A percentile compares a stretch with the other conserved stretches of the same genome.
Evolutionary conservation across 2,888 invertebrate genomes (phyloP).

Genomic region (Gordius sp.): DNA sequence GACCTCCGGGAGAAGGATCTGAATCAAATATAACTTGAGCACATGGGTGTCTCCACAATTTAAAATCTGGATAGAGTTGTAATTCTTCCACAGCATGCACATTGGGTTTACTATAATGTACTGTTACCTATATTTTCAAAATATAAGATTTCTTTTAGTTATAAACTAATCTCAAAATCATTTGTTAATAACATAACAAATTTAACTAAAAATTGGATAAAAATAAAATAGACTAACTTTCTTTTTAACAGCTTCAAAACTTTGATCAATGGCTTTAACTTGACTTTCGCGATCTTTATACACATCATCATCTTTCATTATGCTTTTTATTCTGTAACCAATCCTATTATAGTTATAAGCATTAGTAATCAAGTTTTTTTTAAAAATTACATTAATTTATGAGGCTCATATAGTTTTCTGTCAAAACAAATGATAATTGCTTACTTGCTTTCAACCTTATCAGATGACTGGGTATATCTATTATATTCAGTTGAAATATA

Average conservation of each 20-base stretch:
- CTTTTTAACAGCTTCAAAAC: conserved; percentile 63
- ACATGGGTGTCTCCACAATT: conserved; percentile 58
- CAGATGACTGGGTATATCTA: conserved; percentile 75
- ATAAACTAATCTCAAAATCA: too few relatives aligned
- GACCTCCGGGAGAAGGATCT: conserved; percentile 71
- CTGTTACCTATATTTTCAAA: conserved; percentile 28
- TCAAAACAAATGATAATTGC: conserved; percentile 15
- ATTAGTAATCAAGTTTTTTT: not conserved
- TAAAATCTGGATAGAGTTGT: conserved; percentile 75
- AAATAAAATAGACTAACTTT: conserved; percentile 26
- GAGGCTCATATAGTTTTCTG: not conserved
- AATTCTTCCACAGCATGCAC: conserved; percentile 64
- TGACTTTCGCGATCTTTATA: conserved; percentile 90
- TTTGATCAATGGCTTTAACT: conserved; percentile 83
- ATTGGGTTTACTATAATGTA: conserved; percentile 84
- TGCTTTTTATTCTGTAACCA: conserved; percentile 85
- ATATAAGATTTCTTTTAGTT: too few relatives aligned
- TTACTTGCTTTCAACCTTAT: conserved; percentile 80
- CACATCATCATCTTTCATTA: conserved; percentile 46
- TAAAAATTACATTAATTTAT: too few relatives aligned
- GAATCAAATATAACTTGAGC: conserved; percentile 88
- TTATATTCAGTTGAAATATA: conserved; percentile 97
- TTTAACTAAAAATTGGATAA: not conserved
- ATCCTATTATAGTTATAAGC: conserved; percentile 34
- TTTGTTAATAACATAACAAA: not conserved